phyloP scores from a whole-genome alignment of 2,113 vertebrate species.

The Morone saxatilis region DNA sequence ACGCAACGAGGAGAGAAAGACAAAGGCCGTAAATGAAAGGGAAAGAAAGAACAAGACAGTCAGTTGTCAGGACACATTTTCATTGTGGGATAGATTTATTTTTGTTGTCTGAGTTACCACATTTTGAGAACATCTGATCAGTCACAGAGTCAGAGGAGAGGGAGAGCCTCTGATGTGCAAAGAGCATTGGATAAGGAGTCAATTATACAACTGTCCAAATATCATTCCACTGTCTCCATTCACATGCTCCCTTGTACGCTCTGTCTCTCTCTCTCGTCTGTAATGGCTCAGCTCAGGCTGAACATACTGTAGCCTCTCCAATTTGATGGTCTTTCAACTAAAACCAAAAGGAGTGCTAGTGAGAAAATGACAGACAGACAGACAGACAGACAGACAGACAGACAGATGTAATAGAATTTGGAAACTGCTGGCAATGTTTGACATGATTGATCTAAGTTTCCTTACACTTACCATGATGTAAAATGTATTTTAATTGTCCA shows the following conservation, averaged over 20 bases:
- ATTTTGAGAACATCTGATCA: conserved; percentile 69
- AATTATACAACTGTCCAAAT: conserved; percentile 78
- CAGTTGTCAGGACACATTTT: conserved; percentile 60
- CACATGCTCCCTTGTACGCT: conserved; percentile 23
- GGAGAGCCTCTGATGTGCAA: conserved; percentile 55
- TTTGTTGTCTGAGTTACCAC: conserved; percentile 60
- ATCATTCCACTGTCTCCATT: conserved; percentile 54
- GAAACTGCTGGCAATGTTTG: conserved; percentile 1
- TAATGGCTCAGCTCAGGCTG: conserved; percentile 27
- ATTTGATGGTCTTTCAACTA: conserved; percentile 60
- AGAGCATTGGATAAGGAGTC: conserved; percentile 71
- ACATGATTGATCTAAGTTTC: neutral
- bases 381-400: conserved; percentile 8
- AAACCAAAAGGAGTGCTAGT: conserved; percentile 26
- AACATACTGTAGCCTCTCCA: conserved; percentile 41
- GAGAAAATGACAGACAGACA: conserved; percentile 10
- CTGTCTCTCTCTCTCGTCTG: conserved; percentile 22
- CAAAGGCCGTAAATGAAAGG: conserved; percentile 9
- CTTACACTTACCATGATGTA: neutral
- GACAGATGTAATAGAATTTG: neutral
- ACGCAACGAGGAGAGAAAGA: conserved; percentile 18
- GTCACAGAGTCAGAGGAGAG: conserved; percentile 45
- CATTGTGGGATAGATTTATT: conserved; percentile 64
- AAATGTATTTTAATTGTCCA: neutral
- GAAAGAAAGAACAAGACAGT: conserved; percentile 13